Evolutionary conservation across 2,797 vertebrate genomes (phyloP).

Genomic region (Ptychadena robeensis): DNA sequence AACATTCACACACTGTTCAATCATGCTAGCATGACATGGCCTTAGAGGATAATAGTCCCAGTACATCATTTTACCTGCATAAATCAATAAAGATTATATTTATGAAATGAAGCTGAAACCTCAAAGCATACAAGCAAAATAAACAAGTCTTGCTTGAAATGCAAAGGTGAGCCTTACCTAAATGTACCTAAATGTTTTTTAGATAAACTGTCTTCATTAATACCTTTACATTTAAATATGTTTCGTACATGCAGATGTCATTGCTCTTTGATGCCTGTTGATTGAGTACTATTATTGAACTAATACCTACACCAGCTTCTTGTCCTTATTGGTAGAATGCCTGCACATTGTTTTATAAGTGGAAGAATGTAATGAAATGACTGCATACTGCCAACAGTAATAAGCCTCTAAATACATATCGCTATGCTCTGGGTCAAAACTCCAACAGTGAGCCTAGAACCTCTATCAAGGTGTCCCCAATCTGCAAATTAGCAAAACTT

Average conservation of each 20-base stretch:
- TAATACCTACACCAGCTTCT: background rate
- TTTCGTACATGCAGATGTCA: background rate
- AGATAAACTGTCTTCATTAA: background rate
- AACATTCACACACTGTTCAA: background rate
- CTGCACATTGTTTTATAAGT: background rate
- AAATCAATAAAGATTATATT: background rate
- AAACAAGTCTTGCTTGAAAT: background rate
- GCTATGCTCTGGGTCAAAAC: no score
- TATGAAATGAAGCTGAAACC: background rate
- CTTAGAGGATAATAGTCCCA: background rate
- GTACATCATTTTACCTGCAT: slow-evolving; percentile 4
- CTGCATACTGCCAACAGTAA: no score
- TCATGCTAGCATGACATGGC: background rate
- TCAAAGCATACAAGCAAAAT: background rate
- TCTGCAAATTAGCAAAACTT: no score
- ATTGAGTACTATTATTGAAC: background rate
- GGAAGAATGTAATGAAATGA: no score
- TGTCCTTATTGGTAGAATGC: background rate
- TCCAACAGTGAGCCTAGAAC: no score
- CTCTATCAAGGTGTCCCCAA: no score
- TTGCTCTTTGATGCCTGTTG: background rate
- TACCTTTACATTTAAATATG: background rate
- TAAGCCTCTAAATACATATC: no score
- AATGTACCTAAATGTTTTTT: no score
- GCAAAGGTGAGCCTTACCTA: background rate